Base-by-base conservation (phyloP, 1,140 invertebrate genomes). In the Drosophila bipectinata region DNA sequence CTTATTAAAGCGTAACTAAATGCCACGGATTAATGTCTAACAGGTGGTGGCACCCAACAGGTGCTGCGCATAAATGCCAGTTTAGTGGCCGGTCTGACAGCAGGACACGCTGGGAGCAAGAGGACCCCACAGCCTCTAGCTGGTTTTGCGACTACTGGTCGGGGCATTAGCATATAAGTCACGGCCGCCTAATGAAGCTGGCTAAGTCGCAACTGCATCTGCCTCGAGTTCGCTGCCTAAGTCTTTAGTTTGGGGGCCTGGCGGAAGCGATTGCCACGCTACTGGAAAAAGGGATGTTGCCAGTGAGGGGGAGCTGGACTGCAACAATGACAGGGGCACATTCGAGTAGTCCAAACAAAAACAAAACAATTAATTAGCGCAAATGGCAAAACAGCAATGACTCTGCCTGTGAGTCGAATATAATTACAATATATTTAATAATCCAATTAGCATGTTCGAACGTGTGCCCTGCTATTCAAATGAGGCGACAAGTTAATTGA, bases 1-100 rank as follows among this genome's bases (percentile, higher is more conserved):
- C 87, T 79, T 90, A 82, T 90, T 90, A 90, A 90, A 90, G 87
- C 85, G 81, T 79, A 90, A 90, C 85, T 87, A 90, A 90, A 90
- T 90, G 81, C 81, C 67, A 69, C 57, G 78, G 87, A 90, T 90
- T 79, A 90, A 81, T 87, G 82, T 87, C 82, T 82, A 87, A 82
- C 84, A 77, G 76, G 79, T 75, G 79, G 79, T 75, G 59, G 41
- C 59, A 69, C 30, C 41, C 78, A 83, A 67, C 82, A 87, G 83
- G 78, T 87, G 82, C 82, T 85, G 71, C 56, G 64, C 75, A 74
- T 80, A 87, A 74, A 87, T 82, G 82, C 78, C 82, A 85, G 61
- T 72, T 81, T 82, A 87, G 67, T 78, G 59, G 79, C 69, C 45
- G 21, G 45, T 53, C 58, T 83, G 80, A 84, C 79, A 83, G 79